Evolutionary conservation across 2,113 vertebrate genomes (phyloP).

Genomic region (Xiphias gladius): DNA sequence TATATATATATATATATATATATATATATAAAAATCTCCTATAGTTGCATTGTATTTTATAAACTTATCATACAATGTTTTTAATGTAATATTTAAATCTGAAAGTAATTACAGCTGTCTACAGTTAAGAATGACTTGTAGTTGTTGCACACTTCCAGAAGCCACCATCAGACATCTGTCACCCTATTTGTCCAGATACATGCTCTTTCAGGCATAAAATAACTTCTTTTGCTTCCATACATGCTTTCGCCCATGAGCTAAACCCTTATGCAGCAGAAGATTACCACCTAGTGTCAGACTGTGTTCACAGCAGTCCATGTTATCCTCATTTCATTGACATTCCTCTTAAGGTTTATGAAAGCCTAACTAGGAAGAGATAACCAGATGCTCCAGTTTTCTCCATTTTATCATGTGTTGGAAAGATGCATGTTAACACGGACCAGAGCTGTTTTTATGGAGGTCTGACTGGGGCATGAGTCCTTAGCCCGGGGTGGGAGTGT

Average conservation of each 20-base stretch:
- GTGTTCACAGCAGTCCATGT: constrained; percentile 15
- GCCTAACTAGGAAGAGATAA: constrained; percentile 46
- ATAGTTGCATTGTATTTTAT: background rate
- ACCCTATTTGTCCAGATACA: background rate
- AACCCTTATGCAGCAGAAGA: constrained; percentile 55
- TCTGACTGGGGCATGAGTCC: constrained; percentile 55
- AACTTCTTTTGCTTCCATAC: background rate
- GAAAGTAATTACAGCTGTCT: background rate
- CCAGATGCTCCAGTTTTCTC: constrained; percentile 48
- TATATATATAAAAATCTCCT: too few species aligned
- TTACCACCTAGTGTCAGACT: constrained; percentile 73
- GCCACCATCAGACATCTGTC: constrained; percentile 22
- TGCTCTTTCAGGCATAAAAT: constrained; percentile 12
- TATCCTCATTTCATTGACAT: constrained; percentile 20
- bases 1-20: too few species aligned
- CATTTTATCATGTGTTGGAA: constrained; percentile 45
- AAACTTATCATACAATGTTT: background rate
- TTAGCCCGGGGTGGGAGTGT: constrained; percentile 63
- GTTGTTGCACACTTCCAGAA: background rate
- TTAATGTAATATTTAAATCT: background rate
- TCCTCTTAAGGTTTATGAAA: constrained; percentile 39
- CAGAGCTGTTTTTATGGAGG: constrained; percentile 64
- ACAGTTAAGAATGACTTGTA: background rate
- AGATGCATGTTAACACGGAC: constrained; percentile 25
- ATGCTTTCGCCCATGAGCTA: background rate